These are phyloP conservation scores for Luperina nickerlii DNA, from an alignment of 2,888 invertebrate genomes.

Conservation along the genomic window DNA sequence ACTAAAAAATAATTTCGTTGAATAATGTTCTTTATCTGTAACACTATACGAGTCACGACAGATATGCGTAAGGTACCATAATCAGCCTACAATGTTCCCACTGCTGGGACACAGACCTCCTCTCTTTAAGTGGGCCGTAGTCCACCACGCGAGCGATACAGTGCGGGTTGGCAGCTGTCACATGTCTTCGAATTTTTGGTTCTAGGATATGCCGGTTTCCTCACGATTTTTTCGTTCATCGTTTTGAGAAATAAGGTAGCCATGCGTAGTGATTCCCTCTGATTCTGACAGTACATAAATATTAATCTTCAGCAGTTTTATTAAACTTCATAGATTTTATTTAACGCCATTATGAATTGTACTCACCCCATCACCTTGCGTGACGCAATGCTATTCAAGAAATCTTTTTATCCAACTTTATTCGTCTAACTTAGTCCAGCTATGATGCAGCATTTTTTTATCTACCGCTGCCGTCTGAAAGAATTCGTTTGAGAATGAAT, in stretches of 20 bases:
- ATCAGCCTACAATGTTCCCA: neutral
- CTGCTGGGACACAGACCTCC: neutral
- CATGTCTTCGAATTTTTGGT: neutral
- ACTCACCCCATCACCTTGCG: slow-evolving; percentile 20
- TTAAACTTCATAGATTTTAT: neutral
- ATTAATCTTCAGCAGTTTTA: neutral
- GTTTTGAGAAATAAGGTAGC: neutral
- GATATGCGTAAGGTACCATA: neutral
- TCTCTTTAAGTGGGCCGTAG: neutral
- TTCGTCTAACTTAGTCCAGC: neutral
- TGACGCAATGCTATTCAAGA: slow-evolving; percentile 38
- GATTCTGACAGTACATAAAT: neutral
- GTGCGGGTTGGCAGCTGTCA: neutral
- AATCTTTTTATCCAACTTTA: slow-evolving; percentile 36
- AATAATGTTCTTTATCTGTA: neutral
- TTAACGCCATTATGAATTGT: neutral
- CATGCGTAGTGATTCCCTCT: neutral
- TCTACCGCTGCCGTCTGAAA: slow-evolving; percentile 12
- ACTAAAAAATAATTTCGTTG: neutral
- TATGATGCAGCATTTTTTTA: slow-evolving; percentile 36
- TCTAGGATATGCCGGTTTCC: neutral
- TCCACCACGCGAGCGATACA: too few species aligned
- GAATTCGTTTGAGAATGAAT: slow-evolving; percentile 34
- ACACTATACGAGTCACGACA: neutral
- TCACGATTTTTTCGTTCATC: neutral